A percentile compares a stretch with the other conserved stretches of the same genome.
phyloP scores from a whole-genome alignment of 2,797 vertebrate genomes.

The Lagodon rhomboides region DNA sequence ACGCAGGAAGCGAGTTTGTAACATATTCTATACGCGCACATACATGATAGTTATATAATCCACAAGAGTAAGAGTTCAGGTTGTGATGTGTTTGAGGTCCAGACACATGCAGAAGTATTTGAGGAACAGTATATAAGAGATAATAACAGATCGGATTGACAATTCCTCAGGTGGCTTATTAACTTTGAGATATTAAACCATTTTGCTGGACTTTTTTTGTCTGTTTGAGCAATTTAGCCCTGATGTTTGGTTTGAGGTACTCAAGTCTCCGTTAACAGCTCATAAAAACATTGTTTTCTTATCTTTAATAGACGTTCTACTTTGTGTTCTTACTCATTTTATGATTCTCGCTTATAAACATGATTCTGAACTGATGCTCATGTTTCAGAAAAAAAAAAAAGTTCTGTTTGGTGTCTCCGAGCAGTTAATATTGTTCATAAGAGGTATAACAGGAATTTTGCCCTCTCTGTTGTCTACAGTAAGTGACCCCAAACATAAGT shows the following conservation, averaged over 20 bases:
- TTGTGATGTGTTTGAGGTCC: not conserved
- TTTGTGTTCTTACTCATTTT: not conserved
- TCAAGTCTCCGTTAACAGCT: not conserved
- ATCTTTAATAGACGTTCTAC: not conserved
- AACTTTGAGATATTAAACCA: not conserved
- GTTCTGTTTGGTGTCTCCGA: not conserved
- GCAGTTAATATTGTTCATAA: not conserved
- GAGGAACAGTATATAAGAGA: not conserved
- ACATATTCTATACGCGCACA: not conserved
- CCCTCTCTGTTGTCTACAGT: too few relatives aligned
- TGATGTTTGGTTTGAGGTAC: not conserved
- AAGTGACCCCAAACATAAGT: not conserved
- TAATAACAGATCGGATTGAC: not conserved
- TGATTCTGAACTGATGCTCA: not conserved
- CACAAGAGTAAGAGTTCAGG: not conserved
- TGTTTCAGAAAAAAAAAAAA: not conserved
- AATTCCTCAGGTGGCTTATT: not conserved
- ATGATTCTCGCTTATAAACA: not conserved
- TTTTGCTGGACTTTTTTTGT: constrained; percentile 15
- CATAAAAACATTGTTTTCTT: constrained; percentile 1
- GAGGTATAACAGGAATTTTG: not conserved
- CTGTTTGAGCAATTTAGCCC: not conserved
- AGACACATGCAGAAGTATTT: not conserved
- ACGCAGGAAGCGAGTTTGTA: not conserved
- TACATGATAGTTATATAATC: not conserved